Evolutionary conservation across 2,797 vertebrate species (phyloP), one percentile per base, ranked within the genome.

Genomic region (Thamnophis elegans): DNA sequence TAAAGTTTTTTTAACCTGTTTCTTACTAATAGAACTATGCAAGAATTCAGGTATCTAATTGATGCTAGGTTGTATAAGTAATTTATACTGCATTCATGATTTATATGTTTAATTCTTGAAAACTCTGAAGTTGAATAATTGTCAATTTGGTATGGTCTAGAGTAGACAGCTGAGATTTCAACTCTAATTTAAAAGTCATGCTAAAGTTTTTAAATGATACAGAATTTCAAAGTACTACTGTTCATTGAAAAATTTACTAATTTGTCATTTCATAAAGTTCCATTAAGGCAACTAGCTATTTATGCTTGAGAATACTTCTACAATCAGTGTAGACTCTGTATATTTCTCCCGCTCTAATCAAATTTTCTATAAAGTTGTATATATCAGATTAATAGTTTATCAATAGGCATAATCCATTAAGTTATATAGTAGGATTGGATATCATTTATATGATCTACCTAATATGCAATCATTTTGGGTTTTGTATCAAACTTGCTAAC

Each of bases 21-120:
- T 25, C 14, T 92, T 82, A 8, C 85, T 68, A 22, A 26, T 92
- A 47, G 0, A 88, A 92, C 53, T 4, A 87, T 92, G 92, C 91
- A 18, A 94, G 65, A 0, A 82, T 51, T 82, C 7, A 51, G 53
- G 53, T 65, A 32, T n/a, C 32, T 28, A 12, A 85, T 18, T 86
- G 36, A 62, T 87, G 8, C 36, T 87, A 12, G 53, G 16, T 93
- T 94, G 94, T 58, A 1, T 95, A 90, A 92, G 42, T 92, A 78
- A 88, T 42, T 36, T 68, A 93, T 91, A 92, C 60, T 90, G 22
- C 0, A 0, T 6, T 6, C 47, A 20, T 90, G 65, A 10, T 93
- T 53, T 60, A 62, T 94, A 62, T 56, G n/a, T 91, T 62, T 56
- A n/a, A 73, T 0, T 65, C 62, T 54, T 59, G 18, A 73, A 25